Percentiles rank a stretch among this genome's conserved stretches.
These are phyloP conservation scores for Acropora yongei DNA, from an alignment of 64 coral and sea anemone species.

Conservation along the genomic window DNA sequence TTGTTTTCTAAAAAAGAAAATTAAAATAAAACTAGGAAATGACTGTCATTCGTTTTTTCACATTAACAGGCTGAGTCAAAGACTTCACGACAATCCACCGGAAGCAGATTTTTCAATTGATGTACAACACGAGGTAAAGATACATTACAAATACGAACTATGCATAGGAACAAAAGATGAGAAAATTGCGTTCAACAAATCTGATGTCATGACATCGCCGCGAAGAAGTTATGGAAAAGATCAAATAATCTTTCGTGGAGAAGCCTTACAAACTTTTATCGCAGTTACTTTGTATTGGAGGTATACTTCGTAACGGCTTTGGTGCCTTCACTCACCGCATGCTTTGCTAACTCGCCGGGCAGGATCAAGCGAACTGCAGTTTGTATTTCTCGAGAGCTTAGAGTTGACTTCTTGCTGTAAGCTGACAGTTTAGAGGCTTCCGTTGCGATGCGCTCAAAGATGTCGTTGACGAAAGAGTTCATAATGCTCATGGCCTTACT, in stretches of 20 bases:
- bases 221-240: no score
- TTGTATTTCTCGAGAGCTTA: slow-evolving; percentile 37
- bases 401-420: slow-evolving; percentile 37
- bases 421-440: slow-evolving; percentile 13
- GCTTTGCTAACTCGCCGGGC: slow-evolving; percentile 33
- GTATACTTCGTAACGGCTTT: slow-evolving; percentile 48
- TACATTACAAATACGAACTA: not conserved
- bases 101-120: slow-evolving; percentile 93
- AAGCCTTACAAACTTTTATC: not conserved
- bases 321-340: slow-evolving; percentile 47
- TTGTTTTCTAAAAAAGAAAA: not conserved
- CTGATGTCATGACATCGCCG: not conserved
- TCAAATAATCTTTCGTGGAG: no score
- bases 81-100: slow-evolving; percentile 45
- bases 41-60: not conserved
- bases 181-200: not conserved
- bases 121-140: slow-evolving; percentile 91
- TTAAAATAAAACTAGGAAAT: not conserved
- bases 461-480: slow-evolving; percentile 45
- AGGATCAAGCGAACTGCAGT: slow-evolving; percentile 29
- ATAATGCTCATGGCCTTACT: slow-evolving; percentile 41
- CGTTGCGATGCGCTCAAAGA: slow-evolving; percentile 45
- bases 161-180: not conserved
- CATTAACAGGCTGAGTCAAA: slow-evolving; percentile 41
- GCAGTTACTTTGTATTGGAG: not conserved